Percentiles rank a stretch among this genome's conserved stretches.
phyloP scores from a whole-genome alignment of 1,140 invertebrate species.

The Parapsyche elsis region DNA sequence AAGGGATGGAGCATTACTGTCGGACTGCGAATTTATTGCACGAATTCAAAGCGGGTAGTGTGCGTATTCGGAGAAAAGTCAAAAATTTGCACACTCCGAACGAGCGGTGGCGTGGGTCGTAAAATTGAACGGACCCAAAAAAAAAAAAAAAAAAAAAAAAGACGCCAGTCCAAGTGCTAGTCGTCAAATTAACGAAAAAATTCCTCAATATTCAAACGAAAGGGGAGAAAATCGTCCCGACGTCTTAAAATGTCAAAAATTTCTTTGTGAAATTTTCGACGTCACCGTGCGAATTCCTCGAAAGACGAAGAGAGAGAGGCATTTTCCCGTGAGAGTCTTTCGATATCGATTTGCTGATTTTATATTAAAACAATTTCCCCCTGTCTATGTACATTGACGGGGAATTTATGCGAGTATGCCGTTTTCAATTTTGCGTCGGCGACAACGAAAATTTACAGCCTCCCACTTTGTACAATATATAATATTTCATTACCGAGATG shows the following conservation, averaged over 20 bases:
- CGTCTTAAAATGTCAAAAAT: conserved; percentile 40
- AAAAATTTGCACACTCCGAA: neutral
- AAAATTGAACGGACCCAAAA: too few species aligned
- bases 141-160: neutral
- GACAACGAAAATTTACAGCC: neutral
- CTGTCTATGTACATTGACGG: neutral
- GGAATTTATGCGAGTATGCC: neutral
- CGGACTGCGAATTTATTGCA: neutral
- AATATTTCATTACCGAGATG: neutral
- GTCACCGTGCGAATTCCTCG: neutral
- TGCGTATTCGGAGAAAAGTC: neutral
- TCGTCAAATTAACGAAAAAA: conserved; percentile 16
- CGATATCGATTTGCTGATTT: conserved; percentile 28
- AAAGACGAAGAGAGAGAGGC: neutral
- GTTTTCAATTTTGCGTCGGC: conserved; percentile 4
- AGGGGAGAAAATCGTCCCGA: neutral
- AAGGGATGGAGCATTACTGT: neutral
- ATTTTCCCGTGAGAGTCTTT: neutral
- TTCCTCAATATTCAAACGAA: neutral
- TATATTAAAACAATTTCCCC: conserved; percentile 33
- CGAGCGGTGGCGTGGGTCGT: too few species aligned
- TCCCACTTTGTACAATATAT: too few species aligned
- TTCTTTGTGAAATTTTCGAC: conserved; percentile 34
- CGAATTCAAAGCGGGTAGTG: neutral
- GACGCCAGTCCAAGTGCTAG: neutral